Percentiles rank a stretch among this genome's conserved stretches.
Conservation (phyloP, 2,888 invertebrate genomes). For the Hypolimnas misippus region DNA sequence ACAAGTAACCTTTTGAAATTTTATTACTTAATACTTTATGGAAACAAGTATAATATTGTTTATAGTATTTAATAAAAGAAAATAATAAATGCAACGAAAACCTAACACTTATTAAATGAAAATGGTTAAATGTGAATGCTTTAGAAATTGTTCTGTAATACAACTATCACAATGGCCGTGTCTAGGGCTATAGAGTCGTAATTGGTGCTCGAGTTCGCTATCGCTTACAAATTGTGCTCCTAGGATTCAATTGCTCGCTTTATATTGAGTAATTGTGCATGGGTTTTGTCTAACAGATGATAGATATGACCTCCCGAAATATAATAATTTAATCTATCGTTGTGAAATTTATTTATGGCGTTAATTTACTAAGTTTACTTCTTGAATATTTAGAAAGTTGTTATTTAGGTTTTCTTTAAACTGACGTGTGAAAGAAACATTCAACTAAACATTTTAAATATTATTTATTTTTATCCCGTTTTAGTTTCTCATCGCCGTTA, state of each 20-base stretch:
- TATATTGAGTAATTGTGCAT: slow-evolving; percentile 43
- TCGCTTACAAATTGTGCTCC: slow-evolving; percentile 48
- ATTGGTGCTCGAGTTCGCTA: slow-evolving; percentile 47
- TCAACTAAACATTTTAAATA: too few species aligned
- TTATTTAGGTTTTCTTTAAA: too few species aligned
- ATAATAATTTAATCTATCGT: background rate
- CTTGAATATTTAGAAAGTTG: too few species aligned
- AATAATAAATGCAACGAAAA: slow-evolving; percentile 4
- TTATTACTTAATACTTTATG: background rate
- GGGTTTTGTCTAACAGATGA: slow-evolving; percentile 39
- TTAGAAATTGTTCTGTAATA: slow-evolving; percentile 36
- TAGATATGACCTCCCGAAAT: slow-evolving; percentile 19
- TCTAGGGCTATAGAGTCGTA: slow-evolving; percentile 39
- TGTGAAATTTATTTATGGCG: background rate
- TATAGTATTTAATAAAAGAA: background rate
- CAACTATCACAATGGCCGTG: slow-evolving; percentile 41
- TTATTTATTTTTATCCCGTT: too few species aligned
- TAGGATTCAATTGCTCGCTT: slow-evolving; percentile 44
- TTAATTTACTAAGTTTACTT: background rate
- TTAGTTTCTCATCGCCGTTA: too few species aligned
- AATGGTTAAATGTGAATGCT: slow-evolving; percentile 34
- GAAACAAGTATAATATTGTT: background rate
- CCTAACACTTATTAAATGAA: slow-evolving; percentile 10
- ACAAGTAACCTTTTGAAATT: background rate
- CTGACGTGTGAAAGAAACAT: too few species aligned